Base-by-base conservation (phyloP, 2,888 invertebrate species). In the Theretra japonica region DNA sequence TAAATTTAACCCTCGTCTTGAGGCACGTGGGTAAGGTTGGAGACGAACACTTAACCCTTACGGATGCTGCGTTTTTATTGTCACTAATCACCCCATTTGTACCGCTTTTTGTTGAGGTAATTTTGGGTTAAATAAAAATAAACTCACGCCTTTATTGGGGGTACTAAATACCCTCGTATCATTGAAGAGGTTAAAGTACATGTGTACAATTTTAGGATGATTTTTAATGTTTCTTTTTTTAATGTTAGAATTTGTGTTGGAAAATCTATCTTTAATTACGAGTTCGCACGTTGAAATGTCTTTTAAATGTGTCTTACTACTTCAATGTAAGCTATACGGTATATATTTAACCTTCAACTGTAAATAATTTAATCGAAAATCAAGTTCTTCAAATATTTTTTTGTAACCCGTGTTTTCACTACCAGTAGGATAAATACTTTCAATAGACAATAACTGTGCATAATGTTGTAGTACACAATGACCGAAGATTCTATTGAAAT, bases 11-110 rank as follows among this genome's bases (percentile, higher is more conserved):
- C 90, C 90, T 87, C 86, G 86, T 85, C 85, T 84, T 70, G 69
- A 75, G 85, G 90, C 93, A 90, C 91, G 92, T 90, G 92, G 86
- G 81, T 81, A 83, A 86, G 86, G 89, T 88, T 88, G 85, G 87
- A 84, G 83, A 80, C 82, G 80, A 82, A 53, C 17, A 6, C 83
- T 88, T 90, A 92, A 92, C 92, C 90, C 91, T 86, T 87, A 85
- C 83, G 86, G 91, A 93, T 90, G 91, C 90, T 91, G 92, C 41
- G 62, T 48, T 65, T 62, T 62, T 65, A 65, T 65, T 65, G 65
- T 11, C 72, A 68, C 65, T 65, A 65, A 65, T 65, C 65, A 23
- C 65, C 65, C 65, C 48, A 65, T 65, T 65, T 65, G 48, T 48
- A 65, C 21, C 72, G 33, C 77, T 82, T 83, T 81, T 83, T 79